Percentiles rank a stretch among this genome's conserved stretches.
Conservation (phyloP, 35 echinoderm and acorn worm genomes). For the Hemicentrotus pulcherrimus region DNA sequence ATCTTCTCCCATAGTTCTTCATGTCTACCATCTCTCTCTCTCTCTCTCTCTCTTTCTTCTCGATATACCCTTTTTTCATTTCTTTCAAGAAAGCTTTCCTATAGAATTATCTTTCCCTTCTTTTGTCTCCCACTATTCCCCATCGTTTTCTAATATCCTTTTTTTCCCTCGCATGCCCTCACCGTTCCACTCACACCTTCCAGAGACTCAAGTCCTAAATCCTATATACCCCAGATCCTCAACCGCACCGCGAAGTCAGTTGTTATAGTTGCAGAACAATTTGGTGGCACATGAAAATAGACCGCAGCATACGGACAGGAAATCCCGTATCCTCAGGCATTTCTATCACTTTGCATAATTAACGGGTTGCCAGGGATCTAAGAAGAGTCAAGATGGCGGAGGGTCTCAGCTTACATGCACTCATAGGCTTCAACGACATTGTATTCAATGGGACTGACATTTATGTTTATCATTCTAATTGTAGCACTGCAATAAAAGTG, state of each 20-base stretch:
- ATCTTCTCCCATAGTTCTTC: background rate
- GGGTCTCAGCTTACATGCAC: background rate
- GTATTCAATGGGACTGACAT: background rate
- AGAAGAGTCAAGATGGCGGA: background rate
- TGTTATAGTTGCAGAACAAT: background rate
- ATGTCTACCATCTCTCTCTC: too few relatives aligned
- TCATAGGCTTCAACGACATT: background rate
- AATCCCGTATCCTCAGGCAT: background rate
- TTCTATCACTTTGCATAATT: slow-evolving; percentile 40
- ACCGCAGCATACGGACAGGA: background rate
- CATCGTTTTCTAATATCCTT: background rate
- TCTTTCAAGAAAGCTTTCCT: background rate
- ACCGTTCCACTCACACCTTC: background rate
- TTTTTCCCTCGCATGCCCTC: background rate
- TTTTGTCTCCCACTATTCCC: background rate
- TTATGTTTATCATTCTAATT: background rate
- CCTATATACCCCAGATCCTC: background rate
- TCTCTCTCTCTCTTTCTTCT: background rate
- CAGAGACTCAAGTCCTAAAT: background rate
- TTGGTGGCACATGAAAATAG: background rate
- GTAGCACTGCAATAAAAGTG: background rate
- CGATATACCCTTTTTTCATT: background rate
- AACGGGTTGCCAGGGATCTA: background rate
- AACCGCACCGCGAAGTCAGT: background rate
- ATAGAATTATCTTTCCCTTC: background rate